Conservation (phyloP, 2,113 vertebrate species). For the Marmota monax region DNA sequence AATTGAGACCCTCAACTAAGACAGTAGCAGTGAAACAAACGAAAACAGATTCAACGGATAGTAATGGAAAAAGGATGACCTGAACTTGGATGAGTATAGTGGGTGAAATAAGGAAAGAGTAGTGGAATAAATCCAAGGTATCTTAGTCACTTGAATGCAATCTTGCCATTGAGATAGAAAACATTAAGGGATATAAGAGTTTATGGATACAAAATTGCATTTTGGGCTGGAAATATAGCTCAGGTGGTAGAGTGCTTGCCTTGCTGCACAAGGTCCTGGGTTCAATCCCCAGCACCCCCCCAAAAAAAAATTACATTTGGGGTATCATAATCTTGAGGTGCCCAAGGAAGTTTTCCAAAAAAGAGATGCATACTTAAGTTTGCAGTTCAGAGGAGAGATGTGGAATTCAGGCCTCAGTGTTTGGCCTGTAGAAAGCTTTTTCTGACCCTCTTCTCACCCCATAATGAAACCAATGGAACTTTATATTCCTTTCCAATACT, state of each 20-base stretch:
- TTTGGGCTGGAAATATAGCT: neutral
- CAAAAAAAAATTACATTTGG: neutral
- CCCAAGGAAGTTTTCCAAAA: conserved; percentile 1
- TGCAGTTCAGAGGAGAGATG: neutral
- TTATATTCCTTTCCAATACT: neutral
- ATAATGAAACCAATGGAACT: neutral
- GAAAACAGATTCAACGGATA: neutral
- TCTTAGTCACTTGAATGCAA: neutral
- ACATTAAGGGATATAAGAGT: neutral
- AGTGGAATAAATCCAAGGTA: neutral
- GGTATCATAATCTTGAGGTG: neutral
- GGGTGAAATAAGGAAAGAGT: neutral
- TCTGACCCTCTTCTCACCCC: neutral
- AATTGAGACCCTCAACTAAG: neutral
- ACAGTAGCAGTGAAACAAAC: neutral
- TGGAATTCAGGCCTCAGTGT: neutral
- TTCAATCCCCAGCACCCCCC: too few relatives aligned
- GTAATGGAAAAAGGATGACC: neutral
- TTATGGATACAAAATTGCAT: neutral
- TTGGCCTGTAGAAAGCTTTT: neutral
- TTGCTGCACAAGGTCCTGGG: too few relatives aligned
- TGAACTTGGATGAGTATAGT: neutral
- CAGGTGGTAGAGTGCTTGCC: too few relatives aligned
- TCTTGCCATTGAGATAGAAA: neutral
- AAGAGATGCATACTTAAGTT: neutral